These are phyloP conservation scores for Mus minutoides DNA, from an alignment of 2,797 vertebrate species.

Conservation along the genomic window DNA sequence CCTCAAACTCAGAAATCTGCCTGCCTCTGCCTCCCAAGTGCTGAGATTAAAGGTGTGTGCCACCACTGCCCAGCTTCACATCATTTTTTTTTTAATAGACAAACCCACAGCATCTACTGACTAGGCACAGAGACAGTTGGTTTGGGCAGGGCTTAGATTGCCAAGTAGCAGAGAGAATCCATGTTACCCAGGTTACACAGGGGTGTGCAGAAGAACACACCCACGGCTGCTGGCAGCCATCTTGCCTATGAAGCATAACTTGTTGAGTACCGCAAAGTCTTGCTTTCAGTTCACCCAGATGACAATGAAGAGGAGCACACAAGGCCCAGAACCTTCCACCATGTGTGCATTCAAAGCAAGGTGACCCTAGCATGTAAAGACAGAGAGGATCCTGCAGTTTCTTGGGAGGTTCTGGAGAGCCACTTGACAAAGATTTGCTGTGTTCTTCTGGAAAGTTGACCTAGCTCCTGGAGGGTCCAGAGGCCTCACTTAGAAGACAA, in stretches of 20 bases:
- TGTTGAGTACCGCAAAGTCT: neutral
- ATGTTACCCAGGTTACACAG: too few relatives aligned
- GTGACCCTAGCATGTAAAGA: too few relatives aligned
- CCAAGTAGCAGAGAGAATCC: neutral
- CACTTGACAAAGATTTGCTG: neutral
- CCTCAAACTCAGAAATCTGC: too few relatives aligned
- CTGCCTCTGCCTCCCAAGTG: too few relatives aligned
- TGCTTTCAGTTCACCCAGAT: neutral
- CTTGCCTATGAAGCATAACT: neutral
- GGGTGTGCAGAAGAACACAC: rapidly evolving
- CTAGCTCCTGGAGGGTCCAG: neutral
- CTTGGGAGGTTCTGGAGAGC: neutral
- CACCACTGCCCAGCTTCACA: too few relatives aligned
- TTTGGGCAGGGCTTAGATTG: neutral
- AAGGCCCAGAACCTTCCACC: neutral
- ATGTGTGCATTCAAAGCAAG: neutral
- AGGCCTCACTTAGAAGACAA: neutral
- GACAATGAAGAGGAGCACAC: neutral
- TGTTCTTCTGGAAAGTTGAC: neutral
- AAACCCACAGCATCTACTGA: neutral
- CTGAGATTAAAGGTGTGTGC: too few relatives aligned
- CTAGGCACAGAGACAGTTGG: neutral
- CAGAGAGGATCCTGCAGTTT: too few relatives aligned
- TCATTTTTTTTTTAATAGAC: neutral
- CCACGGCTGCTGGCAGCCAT: too few relatives aligned